Conservation (phyloP, 37 sponge, comb jelly and placozoan genomes). For the Haliclona indistincta region DNA sequence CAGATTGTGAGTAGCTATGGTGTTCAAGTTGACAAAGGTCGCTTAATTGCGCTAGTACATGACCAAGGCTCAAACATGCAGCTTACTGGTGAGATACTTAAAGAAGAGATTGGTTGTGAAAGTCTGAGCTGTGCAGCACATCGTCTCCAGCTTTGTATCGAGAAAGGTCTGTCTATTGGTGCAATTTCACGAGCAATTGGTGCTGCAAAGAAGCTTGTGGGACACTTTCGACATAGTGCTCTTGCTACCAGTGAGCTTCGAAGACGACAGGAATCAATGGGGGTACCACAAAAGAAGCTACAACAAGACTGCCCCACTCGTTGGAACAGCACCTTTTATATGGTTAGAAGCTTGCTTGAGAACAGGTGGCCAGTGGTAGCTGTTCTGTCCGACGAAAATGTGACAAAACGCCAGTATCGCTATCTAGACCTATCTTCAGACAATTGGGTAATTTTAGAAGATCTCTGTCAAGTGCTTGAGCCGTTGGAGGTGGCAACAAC, state of each 20-base stretch:
- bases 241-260: conserved; percentile 12
- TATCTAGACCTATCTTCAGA: conserved; percentile 17
- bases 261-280: conserved; percentile 27
- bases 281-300: conserved; percentile 10
- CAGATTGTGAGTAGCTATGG: not conserved
- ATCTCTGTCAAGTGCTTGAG: conserved; percentile 3
- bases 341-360: conserved; percentile 21
- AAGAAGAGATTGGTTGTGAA: conserved; percentile 1
- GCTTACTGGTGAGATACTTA: not conserved
- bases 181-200: conserved; percentile 6
- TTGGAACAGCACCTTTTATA: conserved; percentile 34
- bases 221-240: conserved; percentile 37
- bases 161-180: conserved; percentile 3
- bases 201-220: conserved; percentile 24
- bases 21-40: not conserved
- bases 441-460: conserved; percentile 9
- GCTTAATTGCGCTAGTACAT: conserved; percentile 2
- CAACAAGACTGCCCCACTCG: conserved; percentile 22
- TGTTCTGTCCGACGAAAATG: conserved; percentile 35
- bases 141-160: conserved; percentile 18
- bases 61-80: conserved; percentile 9
- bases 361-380: conserved; percentile 26
- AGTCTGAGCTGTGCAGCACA: conserved; percentile 21
- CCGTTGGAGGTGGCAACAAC: conserved; percentile 23
- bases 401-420: conserved; percentile 12